Conservation (phyloP, 37 sponge, comb jelly and placozoan genomes). For the Petrosia ficiformis region DNA sequence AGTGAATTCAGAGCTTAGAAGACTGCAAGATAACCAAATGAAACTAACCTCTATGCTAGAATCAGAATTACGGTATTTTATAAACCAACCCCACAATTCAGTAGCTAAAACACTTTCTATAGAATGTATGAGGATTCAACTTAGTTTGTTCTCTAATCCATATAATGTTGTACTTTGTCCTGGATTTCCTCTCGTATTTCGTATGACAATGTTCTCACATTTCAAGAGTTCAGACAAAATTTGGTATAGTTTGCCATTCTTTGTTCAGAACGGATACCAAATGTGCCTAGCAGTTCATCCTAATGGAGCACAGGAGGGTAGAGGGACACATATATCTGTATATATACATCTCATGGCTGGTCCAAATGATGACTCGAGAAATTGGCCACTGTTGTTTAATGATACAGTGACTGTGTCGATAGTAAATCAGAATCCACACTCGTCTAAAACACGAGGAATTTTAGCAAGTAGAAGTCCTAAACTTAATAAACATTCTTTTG, state of each 20-base stretch:
- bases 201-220: constrained; percentile 3
- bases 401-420: background rate
- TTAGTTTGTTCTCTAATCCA: background rate
- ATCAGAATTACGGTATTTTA: constrained; percentile 2
- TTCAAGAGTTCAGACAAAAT: constrained; percentile 9
- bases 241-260: constrained; percentile 29
- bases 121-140: constrained; percentile 11
- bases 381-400: constrained; percentile 30
- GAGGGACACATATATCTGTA: constrained; percentile 43
- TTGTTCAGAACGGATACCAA: constrained; percentile 35
- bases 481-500: background rate
- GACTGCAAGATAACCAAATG: background rate
- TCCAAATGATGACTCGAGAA: constrained; percentile 19
- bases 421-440: background rate
- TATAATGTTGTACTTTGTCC: background rate
- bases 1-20: constrained; percentile 1
- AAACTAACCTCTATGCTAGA: background rate
- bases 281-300: constrained; percentile 33
- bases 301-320: constrained; percentile 29
- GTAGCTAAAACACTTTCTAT: constrained; percentile 3
- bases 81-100: background rate
- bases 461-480: background rate
- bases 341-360: constrained; percentile 30
- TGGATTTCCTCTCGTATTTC: constrained; percentile 4
- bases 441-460: background rate